phyloP scores from a whole-genome alignment of 2,113 vertebrate genomes.

The Solenodon paradoxus region DNA sequence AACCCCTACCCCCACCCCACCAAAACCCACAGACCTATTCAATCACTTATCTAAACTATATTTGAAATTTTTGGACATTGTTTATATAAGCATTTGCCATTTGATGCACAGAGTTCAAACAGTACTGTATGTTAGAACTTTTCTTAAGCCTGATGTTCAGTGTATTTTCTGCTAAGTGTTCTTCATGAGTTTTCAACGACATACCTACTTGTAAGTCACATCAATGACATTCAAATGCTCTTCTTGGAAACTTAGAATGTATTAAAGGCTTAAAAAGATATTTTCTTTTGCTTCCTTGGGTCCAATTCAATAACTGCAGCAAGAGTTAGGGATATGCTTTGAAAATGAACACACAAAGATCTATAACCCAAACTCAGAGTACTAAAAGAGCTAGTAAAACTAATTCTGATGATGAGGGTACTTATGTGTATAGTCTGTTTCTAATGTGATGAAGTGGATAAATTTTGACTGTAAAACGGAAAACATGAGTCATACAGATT shows the following conservation, averaged over 20 bases:
- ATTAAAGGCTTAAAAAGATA: background rate
- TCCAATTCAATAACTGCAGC: background rate
- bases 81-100: background rate
- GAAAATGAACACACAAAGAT: constrained; percentile 12
- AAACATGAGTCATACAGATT: background rate
- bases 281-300: background rate
- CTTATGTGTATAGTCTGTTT: background rate
- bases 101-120: background rate
- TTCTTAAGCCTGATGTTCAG: background rate
- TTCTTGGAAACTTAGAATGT: background rate
- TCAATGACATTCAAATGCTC: background rate
- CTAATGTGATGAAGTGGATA: background rate
- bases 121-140: background rate
- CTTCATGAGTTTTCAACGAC: background rate
- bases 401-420: background rate
- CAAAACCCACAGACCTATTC: background rate
- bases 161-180: background rate
- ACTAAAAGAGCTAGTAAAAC: background rate
- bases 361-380: background rate
- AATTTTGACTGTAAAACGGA: background rate
- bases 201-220: background rate
- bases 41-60: background rate
- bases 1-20: too few species aligned
- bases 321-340: constrained; percentile 24
- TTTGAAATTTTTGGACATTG: background rate